Base-by-base conservation (phyloP, 2,888 invertebrate genomes). In the Baccha elongata region DNA sequence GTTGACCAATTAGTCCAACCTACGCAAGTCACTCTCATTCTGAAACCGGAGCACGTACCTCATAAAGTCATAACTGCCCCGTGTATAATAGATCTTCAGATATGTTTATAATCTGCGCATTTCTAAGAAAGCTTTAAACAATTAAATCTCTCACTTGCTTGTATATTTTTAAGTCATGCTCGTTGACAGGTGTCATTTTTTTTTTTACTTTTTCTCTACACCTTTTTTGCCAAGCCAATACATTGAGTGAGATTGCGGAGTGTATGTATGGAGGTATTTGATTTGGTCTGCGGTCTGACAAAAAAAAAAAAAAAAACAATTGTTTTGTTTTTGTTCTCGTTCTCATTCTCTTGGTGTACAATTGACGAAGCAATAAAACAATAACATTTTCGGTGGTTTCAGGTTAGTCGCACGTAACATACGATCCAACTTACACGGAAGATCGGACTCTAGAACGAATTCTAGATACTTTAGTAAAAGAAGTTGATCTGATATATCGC, bases 401-500 rank as follows among this genome's bases (percentile, higher is more conserved):
- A 73, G 67, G 58, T 83, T 78, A 83, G 83, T 83, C 83, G 71
- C 55, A 68, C 62, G 55, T 68, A 68, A 68, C 72, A 68, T 37
- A 78, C 72, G 83, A 64, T 50, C 52, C 81, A 48, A 72, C 62
- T 76, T 72, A 68, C 67, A 68, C 83, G 83, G 72, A 78, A 83
- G 78, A 78, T 72, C 78, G 83, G 78, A 60, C 68, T 68, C 72
- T 64, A 72, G 68, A 23, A 52, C 68, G 53, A 44, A 67, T 29
- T 62, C 46, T 17, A 60, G 21, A 55, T 35, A 15, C 11, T 44
- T 55, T 44, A 50, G 69, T 73, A 42, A 84, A 84, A 84, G 79
- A 80, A 84, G 79, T 84, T 84, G 79, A 74, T 79, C 53, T 64
- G 67, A 79, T 80, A 80, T 84, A 64, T 67, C 74, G 74, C 71